These are phyloP conservation scores for Lepas anatifera DNA, from an alignment of 2,888 invertebrate species.

Conservation along the genomic window DNA sequence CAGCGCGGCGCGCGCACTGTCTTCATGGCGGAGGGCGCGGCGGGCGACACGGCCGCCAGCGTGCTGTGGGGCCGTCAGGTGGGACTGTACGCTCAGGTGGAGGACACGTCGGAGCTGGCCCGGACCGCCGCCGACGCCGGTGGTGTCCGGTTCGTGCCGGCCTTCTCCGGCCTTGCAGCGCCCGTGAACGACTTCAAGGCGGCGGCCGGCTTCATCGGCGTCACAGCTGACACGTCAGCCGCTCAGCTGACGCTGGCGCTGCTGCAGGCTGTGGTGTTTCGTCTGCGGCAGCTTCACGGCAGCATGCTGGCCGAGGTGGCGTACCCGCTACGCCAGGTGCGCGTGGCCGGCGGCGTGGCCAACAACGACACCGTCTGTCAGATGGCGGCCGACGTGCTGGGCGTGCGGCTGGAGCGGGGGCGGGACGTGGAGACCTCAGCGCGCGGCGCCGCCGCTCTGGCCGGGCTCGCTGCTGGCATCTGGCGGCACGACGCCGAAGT, in stretches of 20 bases:
- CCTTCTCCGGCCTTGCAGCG: slow-evolving; percentile 78
- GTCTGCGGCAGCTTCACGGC: slow-evolving; percentile 61
- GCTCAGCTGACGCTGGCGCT: slow-evolving; percentile 71
- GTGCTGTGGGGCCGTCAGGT: slow-evolving; percentile 64
- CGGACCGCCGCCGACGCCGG: slow-evolving; percentile 52
- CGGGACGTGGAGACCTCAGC: slow-evolving; percentile 64
- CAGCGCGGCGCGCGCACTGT: slow-evolving; percentile 45
- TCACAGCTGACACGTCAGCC: slow-evolving; percentile 54
- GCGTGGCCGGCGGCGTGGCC: slow-evolving; percentile 85
- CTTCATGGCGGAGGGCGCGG: slow-evolving; percentile 72
- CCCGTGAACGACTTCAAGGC: slow-evolving; percentile 79
- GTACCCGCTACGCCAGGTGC: slow-evolving; percentile 31
- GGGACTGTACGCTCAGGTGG: slow-evolving; percentile 46
- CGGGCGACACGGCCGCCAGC: slow-evolving; percentile 75
- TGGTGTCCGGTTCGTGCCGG: slow-evolving; percentile 76
- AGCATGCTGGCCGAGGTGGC: slow-evolving; percentile 57
- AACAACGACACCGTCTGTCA: slow-evolving; percentile 83
- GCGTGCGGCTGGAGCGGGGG: slow-evolving; percentile 58
- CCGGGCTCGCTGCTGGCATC: slow-evolving; percentile 63
- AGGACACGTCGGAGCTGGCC: slow-evolving; percentile 54
- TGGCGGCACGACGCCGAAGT: slow-evolving; percentile 59
- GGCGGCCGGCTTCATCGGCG: slow-evolving; percentile 67
- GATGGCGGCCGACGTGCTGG: slow-evolving; percentile 68
- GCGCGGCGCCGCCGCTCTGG: slow-evolving; percentile 70
- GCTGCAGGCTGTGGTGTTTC: slow-evolving; percentile 71